Evolutionary conservation across 1,140 invertebrate species (phyloP).

Genomic region (Lineus longissimus): DNA sequence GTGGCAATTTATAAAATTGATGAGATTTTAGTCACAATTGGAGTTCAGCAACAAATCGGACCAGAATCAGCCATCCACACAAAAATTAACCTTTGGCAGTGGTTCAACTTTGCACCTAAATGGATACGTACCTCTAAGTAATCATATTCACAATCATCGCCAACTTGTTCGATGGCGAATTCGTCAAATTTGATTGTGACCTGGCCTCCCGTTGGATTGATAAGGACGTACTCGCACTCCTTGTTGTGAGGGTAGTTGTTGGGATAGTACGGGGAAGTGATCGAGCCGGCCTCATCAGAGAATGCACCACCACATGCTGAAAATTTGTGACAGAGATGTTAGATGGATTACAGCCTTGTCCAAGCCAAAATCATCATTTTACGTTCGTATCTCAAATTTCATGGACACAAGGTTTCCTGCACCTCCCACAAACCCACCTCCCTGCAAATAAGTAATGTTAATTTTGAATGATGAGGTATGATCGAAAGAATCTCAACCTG

Average conservation of each 20-base stretch:
- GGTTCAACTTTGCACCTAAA: too few species aligned
- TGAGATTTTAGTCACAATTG: too few species aligned
- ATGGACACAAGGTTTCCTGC: neutral
- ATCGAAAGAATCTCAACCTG: too few species aligned
- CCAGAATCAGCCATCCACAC: too few species aligned
- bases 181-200: constrained; percentile 64
- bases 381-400: too few species aligned
- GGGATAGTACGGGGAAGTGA: constrained; percentile 50
- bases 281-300: constrained; percentile 29
- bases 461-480: neutral
- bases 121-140: constrained; percentile 71
- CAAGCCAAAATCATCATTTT: neutral
- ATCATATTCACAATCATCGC: constrained; percentile 93
- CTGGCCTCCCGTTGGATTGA: constrained; percentile 79
- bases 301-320: constrained; percentile 37
- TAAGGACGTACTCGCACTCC: constrained; percentile 89
- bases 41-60: too few species aligned
- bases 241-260: constrained; percentile 60
- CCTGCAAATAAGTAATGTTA: too few species aligned
- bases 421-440: neutral
- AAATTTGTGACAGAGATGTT: neutral
- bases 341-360: neutral
- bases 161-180: constrained; percentile 71
- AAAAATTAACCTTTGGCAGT: too few species aligned
- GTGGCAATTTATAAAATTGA: too few species aligned